These are phyloP conservation scores for Teleiodes luculella DNA, from an alignment of 2,888 invertebrate genomes.

Conservation along the genomic window DNA sequence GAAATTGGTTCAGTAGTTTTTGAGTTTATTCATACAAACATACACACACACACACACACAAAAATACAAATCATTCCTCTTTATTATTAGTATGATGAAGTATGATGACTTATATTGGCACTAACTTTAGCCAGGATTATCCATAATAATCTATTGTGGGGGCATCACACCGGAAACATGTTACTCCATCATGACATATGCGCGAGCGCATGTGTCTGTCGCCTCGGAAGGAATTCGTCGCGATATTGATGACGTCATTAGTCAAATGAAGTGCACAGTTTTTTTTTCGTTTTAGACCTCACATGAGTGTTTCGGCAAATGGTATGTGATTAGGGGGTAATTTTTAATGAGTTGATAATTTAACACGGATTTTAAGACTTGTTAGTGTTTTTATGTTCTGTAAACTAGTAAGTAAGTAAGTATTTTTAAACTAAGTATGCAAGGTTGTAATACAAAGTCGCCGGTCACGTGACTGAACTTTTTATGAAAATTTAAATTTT, in stretches of 20 bases:
- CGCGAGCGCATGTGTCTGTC: slow-evolving; percentile 49
- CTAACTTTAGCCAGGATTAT: slow-evolving; percentile 14
- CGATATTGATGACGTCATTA: slow-evolving; percentile 72
- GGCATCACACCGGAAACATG: slow-evolving; percentile 59
- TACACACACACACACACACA: too few species aligned
- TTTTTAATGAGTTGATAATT: slow-evolving; percentile 4
- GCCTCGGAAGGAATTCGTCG: slow-evolving; percentile 49
- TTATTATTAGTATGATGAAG: too few species aligned
- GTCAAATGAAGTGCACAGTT: slow-evolving; percentile 50
- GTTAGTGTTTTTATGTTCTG: too few species aligned
- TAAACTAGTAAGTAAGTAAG: too few species aligned
- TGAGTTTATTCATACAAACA: too few species aligned
- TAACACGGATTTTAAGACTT: background rate
- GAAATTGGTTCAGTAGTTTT: too few species aligned
- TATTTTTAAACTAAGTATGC: too few species aligned
- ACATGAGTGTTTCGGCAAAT: slow-evolving; percentile 33
- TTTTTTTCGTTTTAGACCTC: slow-evolving; percentile 53
- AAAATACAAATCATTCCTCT: too few species aligned
- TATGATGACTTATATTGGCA: too few species aligned
- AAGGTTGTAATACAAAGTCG: too few species aligned
- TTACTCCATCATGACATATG: slow-evolving; percentile 63
- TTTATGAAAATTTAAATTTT: too few species aligned
- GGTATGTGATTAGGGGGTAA: slow-evolving; percentile 19
- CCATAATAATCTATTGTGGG: slow-evolving; percentile 27
- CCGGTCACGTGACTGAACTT: too few species aligned